Conservation (phyloP, 1,140 invertebrate genomes). For the Drosophila cardini region DNA sequence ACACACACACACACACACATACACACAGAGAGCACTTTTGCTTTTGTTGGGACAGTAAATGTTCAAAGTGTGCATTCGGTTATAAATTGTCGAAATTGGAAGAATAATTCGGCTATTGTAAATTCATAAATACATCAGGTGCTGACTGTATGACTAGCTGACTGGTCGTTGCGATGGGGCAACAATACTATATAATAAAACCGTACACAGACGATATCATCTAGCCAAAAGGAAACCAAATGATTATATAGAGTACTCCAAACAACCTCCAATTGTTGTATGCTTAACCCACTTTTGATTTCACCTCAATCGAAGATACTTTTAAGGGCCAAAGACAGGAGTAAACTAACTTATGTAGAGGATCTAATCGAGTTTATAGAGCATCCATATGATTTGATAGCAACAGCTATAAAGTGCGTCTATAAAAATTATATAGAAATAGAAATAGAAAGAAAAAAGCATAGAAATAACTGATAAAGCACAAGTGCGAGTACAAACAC, state of each 20-base stretch:
- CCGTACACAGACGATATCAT: conserved; percentile 27
- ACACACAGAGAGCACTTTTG: conserved; percentile 55
- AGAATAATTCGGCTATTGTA: conserved; percentile 74
- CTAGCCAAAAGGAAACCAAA: conserved; percentile 9
- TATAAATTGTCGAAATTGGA: conserved; percentile 82
- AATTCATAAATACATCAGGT: conserved; percentile 82
- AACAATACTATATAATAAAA: conserved; percentile 58
- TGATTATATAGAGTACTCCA: conserved; percentile 2
- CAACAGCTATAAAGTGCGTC: conserved; percentile 50
- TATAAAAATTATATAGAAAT: neutral
- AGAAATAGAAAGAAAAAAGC: conserved; percentile 14
- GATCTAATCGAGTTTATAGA: conserved; percentile 63
- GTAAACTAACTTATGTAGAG: neutral
- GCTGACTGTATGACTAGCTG: conserved; percentile 37
- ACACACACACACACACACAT: neutral
- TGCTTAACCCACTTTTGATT: conserved; percentile 51
- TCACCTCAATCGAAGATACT: conserved; percentile 28
- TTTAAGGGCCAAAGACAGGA: conserved; percentile 31
- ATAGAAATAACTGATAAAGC: conserved; percentile 53
- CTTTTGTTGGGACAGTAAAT: conserved; percentile 60
- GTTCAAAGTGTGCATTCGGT: conserved; percentile 59
- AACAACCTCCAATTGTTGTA: conserved; percentile 19
- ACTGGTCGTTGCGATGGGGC: conserved; percentile 56
- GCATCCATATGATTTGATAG: conserved; percentile 61
- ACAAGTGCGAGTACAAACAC: conserved; percentile 2